Base-by-base conservation (phyloP, 1,140 invertebrate genomes). In the Chionoecetes opilio region DNA sequence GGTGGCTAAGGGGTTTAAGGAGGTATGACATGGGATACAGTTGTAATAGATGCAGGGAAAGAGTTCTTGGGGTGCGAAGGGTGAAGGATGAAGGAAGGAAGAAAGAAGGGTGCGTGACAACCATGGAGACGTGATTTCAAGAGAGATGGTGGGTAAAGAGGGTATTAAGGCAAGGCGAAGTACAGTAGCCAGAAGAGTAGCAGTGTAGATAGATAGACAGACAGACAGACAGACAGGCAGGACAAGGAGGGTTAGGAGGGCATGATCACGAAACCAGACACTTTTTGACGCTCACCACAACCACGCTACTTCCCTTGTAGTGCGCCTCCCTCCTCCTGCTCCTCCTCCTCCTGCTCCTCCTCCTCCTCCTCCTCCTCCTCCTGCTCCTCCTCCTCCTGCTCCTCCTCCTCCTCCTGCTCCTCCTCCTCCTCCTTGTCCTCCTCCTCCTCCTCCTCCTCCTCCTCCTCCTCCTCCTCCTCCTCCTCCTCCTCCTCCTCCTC, bases 251-350 rank as follows among this genome's bases (percentile, higher is more conserved):
- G 82, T 31, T 29, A 84, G 82, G 9, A 31, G 85, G 9, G 85
- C n/a, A 38, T 34, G 82, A 38, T 32, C 85, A 86, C 29, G 32
- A 34, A 86, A 86, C 14, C 35, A 6, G 11, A 38, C 35, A 86
- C 85, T 21, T 2, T 21, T 38, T n/a, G 14, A 86, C 32, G 32
- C 85, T 86, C 32, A 86, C 85, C 85, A 35, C 85, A 34, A 34
- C 85, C 35, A 17, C 85, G 32, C 85, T 38, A 21, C 85, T 3
- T 31, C 35, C 85, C 5, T 84, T 26, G 6, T 26, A n/a, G n/a
- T n/a, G n/a, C n/a, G n/a, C n/a, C n/a, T 84, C 82, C 86, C 86
- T 88, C 86, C 35, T 5, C 35, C 34, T 34, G 31, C 85, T 31
- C 35, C 34, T 3, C 38, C 21, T 38, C 35, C 35, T 35, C 3